Conservation (phyloP, 2,113 vertebrate genomes). For the Hippocampus abdominalis region DNA sequence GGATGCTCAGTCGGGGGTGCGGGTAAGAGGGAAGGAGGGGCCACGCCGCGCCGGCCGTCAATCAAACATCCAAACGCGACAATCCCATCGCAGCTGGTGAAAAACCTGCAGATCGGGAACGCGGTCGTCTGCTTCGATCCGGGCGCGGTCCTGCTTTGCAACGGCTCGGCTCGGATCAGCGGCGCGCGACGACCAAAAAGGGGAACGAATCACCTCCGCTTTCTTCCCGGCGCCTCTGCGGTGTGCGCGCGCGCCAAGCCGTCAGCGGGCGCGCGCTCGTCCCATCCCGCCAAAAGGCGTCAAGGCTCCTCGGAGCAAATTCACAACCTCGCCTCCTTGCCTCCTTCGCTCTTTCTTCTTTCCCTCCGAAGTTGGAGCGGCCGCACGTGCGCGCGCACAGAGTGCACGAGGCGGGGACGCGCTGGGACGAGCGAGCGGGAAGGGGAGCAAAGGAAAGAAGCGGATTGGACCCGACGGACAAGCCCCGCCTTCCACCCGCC, state of each 20-base stretch:
- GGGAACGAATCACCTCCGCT: neutral
- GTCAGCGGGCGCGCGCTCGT: neutral
- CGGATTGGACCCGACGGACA: conserved; percentile 28
- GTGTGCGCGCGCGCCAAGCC: conserved; percentile 1
- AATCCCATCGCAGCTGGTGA: neutral
- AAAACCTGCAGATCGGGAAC: neutral
- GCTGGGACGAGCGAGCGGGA: neutral
- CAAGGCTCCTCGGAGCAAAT: neutral
- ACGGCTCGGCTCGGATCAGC: neutral
- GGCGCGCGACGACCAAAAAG: neutral
- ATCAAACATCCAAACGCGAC: neutral
- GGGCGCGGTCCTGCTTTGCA: neutral
- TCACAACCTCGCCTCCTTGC: too few species aligned
- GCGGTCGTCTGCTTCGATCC: neutral
- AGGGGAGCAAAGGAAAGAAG: neutral
- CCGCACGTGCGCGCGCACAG: conserved; percentile 15
- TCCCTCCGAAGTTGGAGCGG: too few species aligned
- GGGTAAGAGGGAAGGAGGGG: too few species aligned
- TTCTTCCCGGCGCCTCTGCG: neutral
- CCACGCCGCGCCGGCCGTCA: neutral
- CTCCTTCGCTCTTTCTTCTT: neutral
- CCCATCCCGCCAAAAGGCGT: neutral
- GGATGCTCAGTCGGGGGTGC: neutral
- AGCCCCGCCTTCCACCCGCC: conserved; percentile 20
- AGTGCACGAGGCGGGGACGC: conserved; percentile 12